phyloP scores from a whole-genome alignment of 2,888 invertebrate species.

The Cosmorhoe ocellata region DNA sequence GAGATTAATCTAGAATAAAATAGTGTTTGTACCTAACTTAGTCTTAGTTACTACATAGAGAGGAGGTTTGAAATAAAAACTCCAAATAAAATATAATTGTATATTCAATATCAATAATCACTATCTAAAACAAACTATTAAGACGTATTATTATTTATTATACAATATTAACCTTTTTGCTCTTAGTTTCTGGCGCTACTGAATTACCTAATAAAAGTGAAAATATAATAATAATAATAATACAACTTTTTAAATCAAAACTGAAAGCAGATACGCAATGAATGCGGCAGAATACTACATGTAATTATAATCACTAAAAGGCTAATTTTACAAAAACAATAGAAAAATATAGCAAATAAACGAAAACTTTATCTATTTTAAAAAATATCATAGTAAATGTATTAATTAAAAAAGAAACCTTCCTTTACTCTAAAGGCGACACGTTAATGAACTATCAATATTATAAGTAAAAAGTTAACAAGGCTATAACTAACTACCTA shows the following conservation, averaged over 20 bases:
- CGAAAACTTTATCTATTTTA: conserved; percentile 3
- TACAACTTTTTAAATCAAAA: neutral
- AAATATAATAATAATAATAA: too few species aligned
- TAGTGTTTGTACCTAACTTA: too few species aligned
- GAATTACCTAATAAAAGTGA: conserved; percentile 14
- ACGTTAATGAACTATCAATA: conserved; percentile 1
- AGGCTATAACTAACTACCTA: conserved; percentile 1
- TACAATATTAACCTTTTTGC: conserved; percentile 49
- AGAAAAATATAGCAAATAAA: conserved; percentile 32
- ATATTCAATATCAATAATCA: conserved; percentile 70
- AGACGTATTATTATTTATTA: conserved; percentile 47
- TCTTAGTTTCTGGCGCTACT: conserved; percentile 21
- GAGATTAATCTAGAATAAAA: neutral
- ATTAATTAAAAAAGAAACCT: conserved; percentile 12
- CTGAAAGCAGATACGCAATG: too few species aligned
- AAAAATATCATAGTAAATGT: neutral
- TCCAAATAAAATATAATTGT: conserved; percentile 67
- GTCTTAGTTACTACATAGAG: too few species aligned
- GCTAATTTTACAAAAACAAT: conserved; percentile 35
- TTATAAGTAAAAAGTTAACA: neutral
- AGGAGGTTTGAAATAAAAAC: neutral
- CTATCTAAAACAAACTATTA: conserved; percentile 58
- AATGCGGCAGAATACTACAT: too few species aligned
- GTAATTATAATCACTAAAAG: neutral
- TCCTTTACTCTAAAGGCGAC: neutral